phyloP scores from a whole-genome alignment of 1,140 invertebrate species.

The Drosophila sturtevanti region DNA sequence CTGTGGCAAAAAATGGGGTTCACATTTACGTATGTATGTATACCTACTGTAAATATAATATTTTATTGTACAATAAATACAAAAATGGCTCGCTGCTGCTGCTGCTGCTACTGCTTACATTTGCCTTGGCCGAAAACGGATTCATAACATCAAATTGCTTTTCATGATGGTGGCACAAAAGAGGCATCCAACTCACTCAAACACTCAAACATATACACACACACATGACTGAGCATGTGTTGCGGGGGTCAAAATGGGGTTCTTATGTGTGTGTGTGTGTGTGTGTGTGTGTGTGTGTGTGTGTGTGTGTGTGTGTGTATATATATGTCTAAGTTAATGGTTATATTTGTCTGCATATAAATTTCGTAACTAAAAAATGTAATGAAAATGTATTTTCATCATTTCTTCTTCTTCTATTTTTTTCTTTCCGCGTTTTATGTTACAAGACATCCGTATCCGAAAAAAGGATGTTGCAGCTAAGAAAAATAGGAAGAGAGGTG shows the following conservation, averaged over 20 bases:
- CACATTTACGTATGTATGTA: conserved; percentile 64
- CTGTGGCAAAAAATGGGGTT: conserved; percentile 19
- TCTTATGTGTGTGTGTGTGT: neutral
- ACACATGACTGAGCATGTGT: conserved; percentile 33
- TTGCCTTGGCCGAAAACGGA: conserved; percentile 73
- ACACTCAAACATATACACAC: conserved; percentile 10
- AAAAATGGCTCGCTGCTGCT: conserved; percentile 55
- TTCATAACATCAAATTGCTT: conserved; percentile 80
- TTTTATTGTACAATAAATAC: conserved; percentile 77
- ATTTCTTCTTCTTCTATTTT: neutral
- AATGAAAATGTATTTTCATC: conserved; percentile 55
- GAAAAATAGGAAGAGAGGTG: neutral
- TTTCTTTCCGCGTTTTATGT: conserved; percentile 24
- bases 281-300: conserved; percentile 20
- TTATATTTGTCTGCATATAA: conserved; percentile 59
- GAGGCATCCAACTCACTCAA: conserved; percentile 29
- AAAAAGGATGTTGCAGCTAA: neutral
- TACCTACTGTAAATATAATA: conserved; percentile 75
- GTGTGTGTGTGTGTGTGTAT: neutral
- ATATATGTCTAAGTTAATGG: conserved; percentile 58
- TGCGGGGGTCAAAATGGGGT: conserved; percentile 31
- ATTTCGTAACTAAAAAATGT: conserved; percentile 67
- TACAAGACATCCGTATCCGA: conserved; percentile 14
- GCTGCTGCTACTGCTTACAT: conserved; percentile 29
- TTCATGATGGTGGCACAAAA: conserved; percentile 64